Conservation (phyloP, 2,797 vertebrate genomes). For the Ptychadena robeensis region DNA sequence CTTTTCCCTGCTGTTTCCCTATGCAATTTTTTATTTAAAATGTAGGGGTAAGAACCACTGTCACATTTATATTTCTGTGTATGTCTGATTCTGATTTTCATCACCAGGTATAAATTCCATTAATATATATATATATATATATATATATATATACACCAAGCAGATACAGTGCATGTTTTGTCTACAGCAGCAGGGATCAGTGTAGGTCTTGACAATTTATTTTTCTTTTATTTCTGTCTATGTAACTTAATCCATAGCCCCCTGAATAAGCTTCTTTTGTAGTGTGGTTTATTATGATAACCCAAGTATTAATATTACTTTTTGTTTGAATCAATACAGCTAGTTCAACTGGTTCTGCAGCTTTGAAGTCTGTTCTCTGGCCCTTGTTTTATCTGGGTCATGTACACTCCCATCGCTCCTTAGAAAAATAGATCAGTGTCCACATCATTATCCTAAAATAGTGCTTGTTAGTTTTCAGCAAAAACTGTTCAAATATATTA, state of each 20-base stretch:
- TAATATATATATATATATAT: too few species aligned
- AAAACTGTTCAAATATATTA: not conserved
- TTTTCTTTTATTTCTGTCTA: not conserved
- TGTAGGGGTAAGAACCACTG: too few species aligned
- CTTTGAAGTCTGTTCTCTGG: slow-evolving; percentile 12
- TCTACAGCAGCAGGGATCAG: not conserved
- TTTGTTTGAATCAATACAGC: slow-evolving; percentile 23
- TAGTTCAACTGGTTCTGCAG: slow-evolving; percentile 41
- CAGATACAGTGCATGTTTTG: too few species aligned
- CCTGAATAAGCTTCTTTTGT: not conserved
- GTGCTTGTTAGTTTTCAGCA: not conserved
- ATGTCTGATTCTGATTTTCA: too few species aligned
- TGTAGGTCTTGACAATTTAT: not conserved
- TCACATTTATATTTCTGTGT: too few species aligned
- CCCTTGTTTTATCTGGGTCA: slow-evolving; percentile 51
- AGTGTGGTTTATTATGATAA: slow-evolving; percentile 5
- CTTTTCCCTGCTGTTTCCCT: too few species aligned
- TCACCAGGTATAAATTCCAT: too few species aligned
- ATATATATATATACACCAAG: too few species aligned
- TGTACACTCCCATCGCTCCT: slow-evolving; percentile 33
- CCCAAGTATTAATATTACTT: slow-evolving; percentile 22
- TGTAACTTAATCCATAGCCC: not conserved
- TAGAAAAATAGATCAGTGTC: slow-evolving; percentile 23
- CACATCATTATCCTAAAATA: slow-evolving; percentile 18
- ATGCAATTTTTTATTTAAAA: too few species aligned